Conservation (phyloP, 2,888 invertebrate species). For the Dione juno region DNA sequence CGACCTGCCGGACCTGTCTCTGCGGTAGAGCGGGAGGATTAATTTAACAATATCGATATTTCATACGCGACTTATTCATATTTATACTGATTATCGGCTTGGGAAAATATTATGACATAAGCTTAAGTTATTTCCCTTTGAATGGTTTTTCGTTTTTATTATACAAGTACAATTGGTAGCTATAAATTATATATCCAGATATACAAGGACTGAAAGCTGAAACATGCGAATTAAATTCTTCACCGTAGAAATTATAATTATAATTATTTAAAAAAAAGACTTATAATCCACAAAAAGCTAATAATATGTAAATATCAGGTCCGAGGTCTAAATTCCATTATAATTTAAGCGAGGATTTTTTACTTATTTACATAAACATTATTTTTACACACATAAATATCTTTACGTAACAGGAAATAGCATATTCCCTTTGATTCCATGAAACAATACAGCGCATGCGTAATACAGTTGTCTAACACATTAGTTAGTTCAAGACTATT, state of each 20-base stretch:
- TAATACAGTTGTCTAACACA: constrained; percentile 31
- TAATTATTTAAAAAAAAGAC: background rate
- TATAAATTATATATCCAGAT: background rate
- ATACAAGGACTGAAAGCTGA: background rate
- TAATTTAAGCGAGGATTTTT: background rate
- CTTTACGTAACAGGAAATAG: constrained; percentile 19
- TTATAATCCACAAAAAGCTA: too few relatives aligned
- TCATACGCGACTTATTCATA: constrained; percentile 41
- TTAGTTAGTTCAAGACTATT: constrained; percentile 55
- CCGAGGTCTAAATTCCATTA: too few relatives aligned
- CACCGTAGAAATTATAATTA: background rate
- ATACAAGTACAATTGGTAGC: background rate
- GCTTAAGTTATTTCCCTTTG: constrained; percentile 16
- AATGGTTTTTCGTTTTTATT: background rate
- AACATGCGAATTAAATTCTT: background rate
- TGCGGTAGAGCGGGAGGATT: constrained; percentile 49
- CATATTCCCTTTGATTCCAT: constrained; percentile 3
- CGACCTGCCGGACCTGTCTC: constrained; percentile 63
- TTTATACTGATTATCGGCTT: constrained; percentile 37
- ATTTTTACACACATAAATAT: background rate
- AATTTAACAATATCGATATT: constrained; percentile 49
- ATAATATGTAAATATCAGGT: too few relatives aligned
- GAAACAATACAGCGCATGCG: constrained; percentile 19
- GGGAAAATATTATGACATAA: constrained; percentile 40
- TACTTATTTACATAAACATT: background rate